Percentiles rank a stretch among this genome's conserved stretches.
Conservation (phyloP, 2,888 invertebrate genomes). For the Eupsilia transversa region DNA sequence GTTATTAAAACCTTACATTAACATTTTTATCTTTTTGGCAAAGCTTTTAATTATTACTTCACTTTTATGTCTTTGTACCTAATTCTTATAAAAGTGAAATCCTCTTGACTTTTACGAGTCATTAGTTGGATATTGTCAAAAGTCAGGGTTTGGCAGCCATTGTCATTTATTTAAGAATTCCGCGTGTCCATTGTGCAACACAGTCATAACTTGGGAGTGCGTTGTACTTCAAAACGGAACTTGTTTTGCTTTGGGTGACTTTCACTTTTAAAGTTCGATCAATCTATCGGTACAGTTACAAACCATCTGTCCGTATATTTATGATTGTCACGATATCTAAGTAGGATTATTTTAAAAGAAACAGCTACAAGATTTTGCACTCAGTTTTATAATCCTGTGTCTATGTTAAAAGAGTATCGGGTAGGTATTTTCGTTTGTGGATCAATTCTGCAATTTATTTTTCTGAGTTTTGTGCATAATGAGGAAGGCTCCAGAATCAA, state of each 20-base stretch:
- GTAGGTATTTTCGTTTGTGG: neutral
- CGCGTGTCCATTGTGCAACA: conserved; percentile 51
- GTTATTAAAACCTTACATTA: conserved; percentile 2
- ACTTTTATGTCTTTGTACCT: conserved; percentile 9
- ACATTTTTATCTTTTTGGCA: conserved; percentile 23
- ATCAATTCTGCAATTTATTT: neutral
- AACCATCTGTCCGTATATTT: conserved; percentile 18
- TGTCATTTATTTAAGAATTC: conserved; percentile 44
- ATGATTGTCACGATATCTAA: conserved; percentile 7
- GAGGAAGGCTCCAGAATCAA: neutral
- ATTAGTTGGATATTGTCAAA: conserved; percentile 28
- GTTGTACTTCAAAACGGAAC: conserved; percentile 71
- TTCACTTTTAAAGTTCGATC: conserved; percentile 74
- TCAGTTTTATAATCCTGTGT: neutral
- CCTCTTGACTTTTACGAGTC: conserved; percentile 17
- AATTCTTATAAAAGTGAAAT: conserved; percentile 39
- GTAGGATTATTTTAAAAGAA: neutral
- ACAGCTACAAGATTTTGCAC: neutral
- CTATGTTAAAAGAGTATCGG: neutral
- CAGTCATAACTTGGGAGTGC: conserved; percentile 28
- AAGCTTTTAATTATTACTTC: conserved; percentile 24
- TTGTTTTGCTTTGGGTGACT: conserved; percentile 67
- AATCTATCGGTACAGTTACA: conserved; percentile 40
- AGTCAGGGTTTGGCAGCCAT: conserved; percentile 13
- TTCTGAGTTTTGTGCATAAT: neutral